Percentiles rank a stretch among this genome's conserved stretches.
Evolutionary conservation across 2,113 vertebrate genomes (phyloP).

Genomic region (Zosterops lateralis): DNA sequence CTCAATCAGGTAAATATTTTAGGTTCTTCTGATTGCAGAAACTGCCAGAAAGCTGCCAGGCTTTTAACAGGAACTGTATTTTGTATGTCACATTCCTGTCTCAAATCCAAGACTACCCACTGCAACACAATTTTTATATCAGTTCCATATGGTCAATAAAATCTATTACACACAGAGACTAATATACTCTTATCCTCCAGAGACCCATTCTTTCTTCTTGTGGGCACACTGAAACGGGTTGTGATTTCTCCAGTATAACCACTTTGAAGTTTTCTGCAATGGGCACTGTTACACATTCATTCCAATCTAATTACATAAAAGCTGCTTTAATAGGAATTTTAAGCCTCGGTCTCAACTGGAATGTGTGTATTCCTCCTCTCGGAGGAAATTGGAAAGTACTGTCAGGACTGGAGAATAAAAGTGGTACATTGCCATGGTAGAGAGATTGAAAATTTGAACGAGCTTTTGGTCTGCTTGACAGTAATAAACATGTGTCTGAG

Average conservation of each 20-base stretch:
- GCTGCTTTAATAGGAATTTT: constrained; percentile 52
- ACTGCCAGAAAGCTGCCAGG: constrained; percentile 61
- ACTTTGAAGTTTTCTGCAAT: constrained; percentile 43
- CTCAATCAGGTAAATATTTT: constrained; percentile 84
- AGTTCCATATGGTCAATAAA: constrained; percentile 84
- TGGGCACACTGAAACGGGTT: constrained; percentile 56
- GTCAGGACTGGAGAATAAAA: constrained; percentile 16
- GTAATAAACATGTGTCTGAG: not conserved
- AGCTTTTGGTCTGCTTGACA: not conserved
- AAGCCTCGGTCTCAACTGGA: constrained; percentile 25
- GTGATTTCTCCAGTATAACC: constrained; percentile 27
- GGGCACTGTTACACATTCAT: constrained; percentile 44
- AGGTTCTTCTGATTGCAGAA: constrained; percentile 42
- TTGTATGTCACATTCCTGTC: constrained; percentile 70
- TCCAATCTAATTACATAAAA: constrained; percentile 63
- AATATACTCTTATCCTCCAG: constrained; percentile 58
- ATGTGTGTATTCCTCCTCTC: constrained; percentile 17
- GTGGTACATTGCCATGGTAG: not conserved
- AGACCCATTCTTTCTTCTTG: constrained; percentile 62
- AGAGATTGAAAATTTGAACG: not conserved
- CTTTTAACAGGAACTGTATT: constrained; percentile 58
- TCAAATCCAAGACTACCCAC: constrained; percentile 68
- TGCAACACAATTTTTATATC: constrained; percentile 76
- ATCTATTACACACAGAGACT: constrained; percentile 70
- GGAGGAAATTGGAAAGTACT: constrained; percentile 19